phyloP scores from a whole-genome alignment of 2,797 vertebrate species.

The Neopelma chrysocephalum region DNA sequence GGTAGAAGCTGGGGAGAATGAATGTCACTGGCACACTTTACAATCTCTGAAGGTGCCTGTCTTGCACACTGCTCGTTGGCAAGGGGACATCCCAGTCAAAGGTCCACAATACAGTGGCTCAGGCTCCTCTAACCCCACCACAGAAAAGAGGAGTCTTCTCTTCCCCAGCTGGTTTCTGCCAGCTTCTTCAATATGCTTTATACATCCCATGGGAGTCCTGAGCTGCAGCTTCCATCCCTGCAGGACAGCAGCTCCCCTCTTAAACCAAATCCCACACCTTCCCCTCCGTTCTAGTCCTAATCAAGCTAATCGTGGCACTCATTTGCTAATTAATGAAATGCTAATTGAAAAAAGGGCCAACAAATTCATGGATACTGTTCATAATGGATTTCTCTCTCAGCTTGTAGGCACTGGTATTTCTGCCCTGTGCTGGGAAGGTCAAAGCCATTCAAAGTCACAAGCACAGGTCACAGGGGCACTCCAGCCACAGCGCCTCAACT shows the following conservation, averaged over 20 bases:
- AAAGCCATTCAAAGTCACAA: not conserved
- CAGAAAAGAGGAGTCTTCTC: not conserved
- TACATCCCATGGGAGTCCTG: accelerated
- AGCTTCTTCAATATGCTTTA: not conserved
- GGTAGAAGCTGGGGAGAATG: not conserved
- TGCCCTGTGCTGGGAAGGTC: not conserved
- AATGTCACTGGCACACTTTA: not conserved
- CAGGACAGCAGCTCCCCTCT: not conserved
- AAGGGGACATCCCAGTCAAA: not conserved
- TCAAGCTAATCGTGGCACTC: not conserved
- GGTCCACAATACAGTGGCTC: not conserved
- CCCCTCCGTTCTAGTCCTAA: not conserved
- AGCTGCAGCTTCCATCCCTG: not conserved
- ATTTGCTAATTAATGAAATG: not conserved
- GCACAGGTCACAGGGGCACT: not conserved
- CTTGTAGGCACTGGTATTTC: not conserved
- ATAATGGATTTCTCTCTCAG: not conserved
- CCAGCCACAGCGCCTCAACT: not conserved
- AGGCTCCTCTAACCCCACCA: not conserved
- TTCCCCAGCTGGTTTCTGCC: not conserved
- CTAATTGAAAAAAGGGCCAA: not conserved
- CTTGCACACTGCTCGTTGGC: not conserved
- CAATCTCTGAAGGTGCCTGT: not conserved
- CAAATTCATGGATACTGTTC: not conserved
- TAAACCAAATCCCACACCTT: not conserved